phyloP scores from a whole-genome alignment of 2,113 vertebrate species.

The Antechinus stuartii region DNA sequence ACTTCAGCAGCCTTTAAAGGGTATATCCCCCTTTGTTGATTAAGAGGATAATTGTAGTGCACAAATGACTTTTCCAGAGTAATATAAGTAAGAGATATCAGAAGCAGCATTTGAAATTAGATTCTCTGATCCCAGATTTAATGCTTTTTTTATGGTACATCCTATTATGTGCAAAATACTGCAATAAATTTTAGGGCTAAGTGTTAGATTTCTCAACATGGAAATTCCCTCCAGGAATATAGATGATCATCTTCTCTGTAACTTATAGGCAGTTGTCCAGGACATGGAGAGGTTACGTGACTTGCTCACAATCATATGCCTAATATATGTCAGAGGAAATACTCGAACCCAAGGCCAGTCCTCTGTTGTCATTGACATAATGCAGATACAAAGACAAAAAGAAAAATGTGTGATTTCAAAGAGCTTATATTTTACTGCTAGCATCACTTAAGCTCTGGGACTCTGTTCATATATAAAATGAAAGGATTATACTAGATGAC shows the following conservation, averaged over 20 bases:
- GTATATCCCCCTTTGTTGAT: neutral
- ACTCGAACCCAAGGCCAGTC: neutral
- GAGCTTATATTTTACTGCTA: neutral
- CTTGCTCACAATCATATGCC: neutral
- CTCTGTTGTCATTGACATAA: neutral
- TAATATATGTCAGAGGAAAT: too few relatives aligned
- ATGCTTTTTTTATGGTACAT: neutral
- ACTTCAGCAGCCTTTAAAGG: neutral
- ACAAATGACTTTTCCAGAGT: neutral
- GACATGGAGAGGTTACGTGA: neutral
- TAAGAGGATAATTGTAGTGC: neutral
- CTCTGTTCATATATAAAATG: neutral
- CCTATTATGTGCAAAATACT: neutral
- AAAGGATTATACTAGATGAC: neutral
- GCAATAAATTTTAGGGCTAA: neutral
- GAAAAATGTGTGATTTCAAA: neutral
- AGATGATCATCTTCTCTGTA: neutral
- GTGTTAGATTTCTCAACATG: neutral
- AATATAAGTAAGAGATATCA: neutral
- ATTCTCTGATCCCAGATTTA: neutral
- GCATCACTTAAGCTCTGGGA: neutral
- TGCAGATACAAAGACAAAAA: neutral
- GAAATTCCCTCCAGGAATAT: neutral
- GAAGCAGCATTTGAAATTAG: neutral
- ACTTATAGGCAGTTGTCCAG: neutral